Conservation (phyloP, 2,888 invertebrate species). For the Caenorhabditis panamensis region DNA sequence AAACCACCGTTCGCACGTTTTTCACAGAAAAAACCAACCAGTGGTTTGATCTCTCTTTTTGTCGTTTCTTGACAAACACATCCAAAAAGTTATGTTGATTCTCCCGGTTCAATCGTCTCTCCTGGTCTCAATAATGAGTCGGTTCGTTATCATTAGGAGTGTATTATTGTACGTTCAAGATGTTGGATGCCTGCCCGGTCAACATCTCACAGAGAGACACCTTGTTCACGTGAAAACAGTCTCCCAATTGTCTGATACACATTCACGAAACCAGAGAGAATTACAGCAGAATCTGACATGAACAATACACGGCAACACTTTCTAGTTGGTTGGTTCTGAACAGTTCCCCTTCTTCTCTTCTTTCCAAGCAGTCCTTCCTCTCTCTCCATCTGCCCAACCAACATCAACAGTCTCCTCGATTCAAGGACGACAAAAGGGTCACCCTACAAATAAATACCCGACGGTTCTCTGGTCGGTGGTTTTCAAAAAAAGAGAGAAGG, state of each 20-base stretch:
- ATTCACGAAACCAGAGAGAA: neutral
- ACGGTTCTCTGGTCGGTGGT: neutral
- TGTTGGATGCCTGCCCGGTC: neutral
- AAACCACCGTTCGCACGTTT: slow-evolving; percentile 39
- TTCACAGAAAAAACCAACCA: neutral
- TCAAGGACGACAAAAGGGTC: slow-evolving; percentile 1
- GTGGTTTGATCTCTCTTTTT: slow-evolving; percentile 29
- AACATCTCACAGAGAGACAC: neutral
- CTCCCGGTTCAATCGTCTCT: neutral
- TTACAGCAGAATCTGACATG: neutral
- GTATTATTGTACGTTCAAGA: slow-evolving; percentile 4
- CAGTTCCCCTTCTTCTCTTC: too few species aligned
- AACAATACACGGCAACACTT: neutral
- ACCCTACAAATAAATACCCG: neutral
- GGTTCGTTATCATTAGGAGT: neutral
- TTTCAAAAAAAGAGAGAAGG: slow-evolving; percentile 7
- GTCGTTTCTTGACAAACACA: too few species aligned
- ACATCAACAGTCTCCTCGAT: neutral
- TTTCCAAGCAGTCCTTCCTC: neutral
- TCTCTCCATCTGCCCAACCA: neutral
- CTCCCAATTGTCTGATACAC: neutral
- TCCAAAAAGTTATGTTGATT: neutral
- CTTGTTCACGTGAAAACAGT: slow-evolving; percentile 1
- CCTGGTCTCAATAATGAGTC: neutral
- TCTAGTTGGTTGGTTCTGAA: neutral